phyloP scores from a whole-genome alignment of 2,113 vertebrate genomes.

The Pantherophis guttatus region DNA sequence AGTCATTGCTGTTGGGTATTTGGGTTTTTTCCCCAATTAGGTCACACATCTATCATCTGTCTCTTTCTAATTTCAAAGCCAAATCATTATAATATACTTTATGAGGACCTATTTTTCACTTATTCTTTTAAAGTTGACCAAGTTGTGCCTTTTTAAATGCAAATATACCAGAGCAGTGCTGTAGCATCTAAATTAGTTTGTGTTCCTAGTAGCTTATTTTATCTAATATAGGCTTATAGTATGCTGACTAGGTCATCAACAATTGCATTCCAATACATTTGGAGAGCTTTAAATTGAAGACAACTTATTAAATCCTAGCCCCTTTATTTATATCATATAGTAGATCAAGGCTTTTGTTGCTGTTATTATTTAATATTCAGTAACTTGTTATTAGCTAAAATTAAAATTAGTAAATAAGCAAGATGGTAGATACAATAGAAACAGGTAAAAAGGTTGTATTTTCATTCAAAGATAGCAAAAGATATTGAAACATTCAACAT shows the following conservation, averaged over 20 bases:
- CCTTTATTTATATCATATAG: not conserved
- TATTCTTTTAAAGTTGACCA: not conserved
- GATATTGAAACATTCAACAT: not conserved
- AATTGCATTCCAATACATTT: not conserved
- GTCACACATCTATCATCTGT: not conserved
- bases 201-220: not conserved
- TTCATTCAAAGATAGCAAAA: not conserved
- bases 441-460: not conserved
- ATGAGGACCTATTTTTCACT: not conserved
- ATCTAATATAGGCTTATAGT: not conserved
- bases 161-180: not conserved
- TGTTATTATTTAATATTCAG: not conserved
- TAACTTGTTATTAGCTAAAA: not conserved
- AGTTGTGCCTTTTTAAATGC: not conserved
- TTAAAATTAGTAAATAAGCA: not conserved
- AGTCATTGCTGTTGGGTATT: not conserved
- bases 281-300: not conserved
- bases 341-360: not conserved
- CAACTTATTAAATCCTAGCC: not conserved
- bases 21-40: not conserved
- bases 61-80: not conserved
- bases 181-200: not conserved
- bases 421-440: not conserved
- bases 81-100: not conserved
- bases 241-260: not conserved